Base-by-base conservation (phyloP, 2,113 vertebrate species). In the Coracopsis vasa region DNA sequence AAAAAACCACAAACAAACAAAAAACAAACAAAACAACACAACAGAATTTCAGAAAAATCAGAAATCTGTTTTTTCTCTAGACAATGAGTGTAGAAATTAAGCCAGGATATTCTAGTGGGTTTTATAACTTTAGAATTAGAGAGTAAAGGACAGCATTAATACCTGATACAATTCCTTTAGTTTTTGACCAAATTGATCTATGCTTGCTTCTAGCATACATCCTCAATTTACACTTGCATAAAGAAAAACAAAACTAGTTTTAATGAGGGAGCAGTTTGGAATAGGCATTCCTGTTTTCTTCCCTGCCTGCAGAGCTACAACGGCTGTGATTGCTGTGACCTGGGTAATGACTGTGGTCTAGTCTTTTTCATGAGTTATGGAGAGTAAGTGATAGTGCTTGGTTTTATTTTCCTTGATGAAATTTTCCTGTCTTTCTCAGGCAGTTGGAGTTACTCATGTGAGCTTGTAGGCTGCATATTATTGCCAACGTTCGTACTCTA, bases 401-500 rank as follows among this genome's bases (percentile, higher is more conserved):
- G 39, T 69, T 86, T 77, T 37, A 33, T 80, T 83, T 89, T 89
- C 9, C 33, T 80, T 31, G 7, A 2, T 11, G 61, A 69, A 54
- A 13, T 11, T 65, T 83, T 75, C 33, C 25, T 65, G 18, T 44
- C 53, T 80, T 89, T 86, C 41, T 23, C 25, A 56, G 39, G 37
- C n/a, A n/a, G 8, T 15, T 62, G 28, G 21, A 33, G 9, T 64
- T 75, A 72, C 2, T 82, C 15, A 19, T 60, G 19, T 67, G 56
- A 80, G 25, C 37, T 3, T 3, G 3, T 35, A 51, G 45, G 2
- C 69, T 51, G 45, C 3, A 0, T 24, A 18, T 66, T 73, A 47
- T 9, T 45, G 35, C 37, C 2, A 23, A 4, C 28, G 67, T 77
- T 20, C 0, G 0, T 45, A 17, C 35, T 83, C 24, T 44, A 5